Percentiles rank a stretch among this genome's conserved stretches.
phyloP scores from a whole-genome alignment of 2,113 vertebrate genomes.

The Sterrhoptilus dennistouni region DNA sequence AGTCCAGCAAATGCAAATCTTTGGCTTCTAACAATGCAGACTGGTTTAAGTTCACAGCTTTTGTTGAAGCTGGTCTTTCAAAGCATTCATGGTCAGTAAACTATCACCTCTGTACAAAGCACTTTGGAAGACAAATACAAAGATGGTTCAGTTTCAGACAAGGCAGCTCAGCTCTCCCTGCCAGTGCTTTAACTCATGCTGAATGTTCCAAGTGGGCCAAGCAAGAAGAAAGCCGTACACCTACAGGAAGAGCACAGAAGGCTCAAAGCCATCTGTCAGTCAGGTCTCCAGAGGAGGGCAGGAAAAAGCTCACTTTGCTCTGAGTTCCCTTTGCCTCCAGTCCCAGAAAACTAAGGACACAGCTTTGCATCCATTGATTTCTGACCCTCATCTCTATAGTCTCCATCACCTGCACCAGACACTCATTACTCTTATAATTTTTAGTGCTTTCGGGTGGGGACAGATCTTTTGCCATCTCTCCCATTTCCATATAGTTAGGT shows the following conservation, averaged over 20 bases:
- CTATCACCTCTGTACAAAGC: not conserved
- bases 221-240: not conserved
- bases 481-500: not conserved
- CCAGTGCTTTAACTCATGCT: not conserved
- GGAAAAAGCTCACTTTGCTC: not conserved
- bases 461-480: not conserved
- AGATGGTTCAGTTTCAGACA: not conserved
- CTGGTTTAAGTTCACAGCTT: not conserved
- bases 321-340: not conserved
- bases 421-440: not conserved
- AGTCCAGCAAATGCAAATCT: not conserved
- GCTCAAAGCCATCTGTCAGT: not conserved
- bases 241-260: not conserved
- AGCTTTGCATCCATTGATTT: fast-evolving
- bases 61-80: not conserved
- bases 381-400: not conserved
- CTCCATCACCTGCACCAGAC: not conserved
- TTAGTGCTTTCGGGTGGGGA: not conserved
- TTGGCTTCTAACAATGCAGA: not conserved
- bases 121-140: not conserved
- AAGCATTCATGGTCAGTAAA: not conserved
- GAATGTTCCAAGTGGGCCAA: not conserved
- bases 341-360: not conserved
- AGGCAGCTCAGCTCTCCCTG: not conserved
- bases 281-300: not conserved